These are phyloP conservation scores for Amorpha juglandis DNA, from an alignment of 2,888 invertebrate genomes.

Conservation along the genomic window DNA sequence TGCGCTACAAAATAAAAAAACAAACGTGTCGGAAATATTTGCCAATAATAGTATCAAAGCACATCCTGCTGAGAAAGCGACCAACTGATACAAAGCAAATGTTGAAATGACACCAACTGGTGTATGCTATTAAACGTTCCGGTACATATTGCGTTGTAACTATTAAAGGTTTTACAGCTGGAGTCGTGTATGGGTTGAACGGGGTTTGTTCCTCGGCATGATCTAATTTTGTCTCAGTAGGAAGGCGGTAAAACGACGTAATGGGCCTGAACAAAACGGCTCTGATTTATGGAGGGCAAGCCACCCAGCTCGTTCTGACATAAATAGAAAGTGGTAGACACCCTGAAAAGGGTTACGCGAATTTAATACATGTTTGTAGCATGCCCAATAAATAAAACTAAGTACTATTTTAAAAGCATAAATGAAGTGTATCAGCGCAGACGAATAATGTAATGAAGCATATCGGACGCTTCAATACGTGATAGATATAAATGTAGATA, in stretches of 20 bases:
- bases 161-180: constrained; percentile 73
- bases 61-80: constrained; percentile 36
- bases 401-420: not conserved
- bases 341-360: constrained; percentile 70
- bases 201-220: constrained; percentile 71
- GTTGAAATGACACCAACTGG: constrained; percentile 40
- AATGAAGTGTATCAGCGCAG: constrained; percentile 11
- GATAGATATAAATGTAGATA: not conserved
- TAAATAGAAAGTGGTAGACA: constrained; percentile 75
- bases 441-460: not conserved
- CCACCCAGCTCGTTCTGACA: constrained; percentile 69
- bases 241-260: constrained; percentile 78
- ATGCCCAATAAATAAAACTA: constrained; percentile 55
- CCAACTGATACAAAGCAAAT: constrained; percentile 43
- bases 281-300: constrained; percentile 74
- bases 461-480: not conserved
- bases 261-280: constrained; percentile 77
- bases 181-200: constrained; percentile 67
- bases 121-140: constrained; percentile 53
- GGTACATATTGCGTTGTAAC: constrained; percentile 57
- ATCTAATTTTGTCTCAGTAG: constrained; percentile 79
- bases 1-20: too few relatives aligned
- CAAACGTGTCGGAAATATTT: not conserved
- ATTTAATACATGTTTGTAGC: constrained; percentile 62
- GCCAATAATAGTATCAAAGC: constrained; percentile 28